These are phyloP conservation scores for Hiodon tergisus DNA, from an alignment of 2,113 vertebrate genomes.

Conservation along the genomic window DNA sequence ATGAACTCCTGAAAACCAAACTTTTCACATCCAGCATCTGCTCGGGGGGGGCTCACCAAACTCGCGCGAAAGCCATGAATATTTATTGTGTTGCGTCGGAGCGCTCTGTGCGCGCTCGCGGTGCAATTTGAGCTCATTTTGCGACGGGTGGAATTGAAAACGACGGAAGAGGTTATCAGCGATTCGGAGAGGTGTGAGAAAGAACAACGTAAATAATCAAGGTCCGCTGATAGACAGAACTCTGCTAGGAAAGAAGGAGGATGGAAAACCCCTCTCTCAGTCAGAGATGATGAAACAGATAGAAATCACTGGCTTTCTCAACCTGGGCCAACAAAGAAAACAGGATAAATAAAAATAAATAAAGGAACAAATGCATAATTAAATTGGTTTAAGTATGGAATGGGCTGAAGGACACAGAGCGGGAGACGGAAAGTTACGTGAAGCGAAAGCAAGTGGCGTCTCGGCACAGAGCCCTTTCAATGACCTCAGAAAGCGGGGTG, in stretches of 20 bases:
- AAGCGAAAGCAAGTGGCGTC: no score
- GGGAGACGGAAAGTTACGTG: no score
- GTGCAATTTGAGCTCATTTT: background rate
- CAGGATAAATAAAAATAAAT: background rate
- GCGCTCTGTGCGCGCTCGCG: background rate
- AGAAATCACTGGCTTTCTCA: slow-evolving; percentile 7
- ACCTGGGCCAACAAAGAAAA: slow-evolving; percentile 15
- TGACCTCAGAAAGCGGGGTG: no score
- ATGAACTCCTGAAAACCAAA: background rate
- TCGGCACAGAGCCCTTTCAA: background rate
- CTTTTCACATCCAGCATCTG: background rate
- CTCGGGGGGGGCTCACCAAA: background rate
- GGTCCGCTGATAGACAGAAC: background rate
- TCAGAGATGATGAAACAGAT: slow-evolving; percentile 12
- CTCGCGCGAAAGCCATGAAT: background rate
- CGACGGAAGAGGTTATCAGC: background rate
- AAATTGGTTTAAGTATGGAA: no score
- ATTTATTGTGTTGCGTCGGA: background rate
- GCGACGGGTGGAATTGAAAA: background rate
- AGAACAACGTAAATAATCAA: background rate
- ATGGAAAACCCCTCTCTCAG: background rate
- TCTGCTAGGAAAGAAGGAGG: background rate
- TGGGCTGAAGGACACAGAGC: no score
- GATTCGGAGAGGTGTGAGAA: background rate
- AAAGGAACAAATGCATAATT: background rate